Conservation (phyloP, 92 coral and sea anemone species). For the Galaxea fascicularis region DNA sequence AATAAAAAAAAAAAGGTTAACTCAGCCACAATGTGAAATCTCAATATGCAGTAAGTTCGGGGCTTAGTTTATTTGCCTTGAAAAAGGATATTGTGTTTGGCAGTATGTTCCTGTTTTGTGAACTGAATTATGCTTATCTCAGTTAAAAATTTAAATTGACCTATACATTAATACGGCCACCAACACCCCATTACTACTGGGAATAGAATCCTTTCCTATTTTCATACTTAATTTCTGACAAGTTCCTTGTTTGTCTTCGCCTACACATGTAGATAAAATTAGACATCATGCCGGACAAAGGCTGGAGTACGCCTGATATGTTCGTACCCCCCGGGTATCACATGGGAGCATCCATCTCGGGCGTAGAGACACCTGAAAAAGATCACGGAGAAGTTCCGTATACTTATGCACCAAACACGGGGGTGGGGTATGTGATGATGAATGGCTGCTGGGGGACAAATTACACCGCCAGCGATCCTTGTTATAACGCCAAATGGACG, state of each 20-base stretch:
- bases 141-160: not conserved
- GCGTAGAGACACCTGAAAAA: conserved; percentile 8
- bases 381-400: conserved; percentile 42
- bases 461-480: conserved; percentile 49
- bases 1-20: not conserved
- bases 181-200: not conserved
- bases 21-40: not conserved
- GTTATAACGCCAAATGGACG: conserved; percentile 30
- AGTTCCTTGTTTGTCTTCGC: not conserved
- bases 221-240: not conserved
- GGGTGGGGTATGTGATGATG: conserved; percentile 53
- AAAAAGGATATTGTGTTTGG: not conserved
- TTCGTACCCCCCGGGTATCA: conserved; percentile 59
- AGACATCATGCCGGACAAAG: conserved; percentile 52
- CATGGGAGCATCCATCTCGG: conserved; percentile 32
- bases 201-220: not conserved
- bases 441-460: conserved; percentile 65
- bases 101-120: not conserved
- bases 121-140: not conserved
- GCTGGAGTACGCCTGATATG: conserved; percentile 55
- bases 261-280: conserved; percentile 26
- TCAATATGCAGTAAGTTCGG: not conserved
- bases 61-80: not conserved
- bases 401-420: conserved; percentile 44
- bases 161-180: not conserved